A percentile compares a stretch with the other conserved stretches of the same genome.
Evolutionary conservation across 2,888 invertebrate genomes (phyloP).

Genomic region (Reticulitermes lucifugus): DNA sequence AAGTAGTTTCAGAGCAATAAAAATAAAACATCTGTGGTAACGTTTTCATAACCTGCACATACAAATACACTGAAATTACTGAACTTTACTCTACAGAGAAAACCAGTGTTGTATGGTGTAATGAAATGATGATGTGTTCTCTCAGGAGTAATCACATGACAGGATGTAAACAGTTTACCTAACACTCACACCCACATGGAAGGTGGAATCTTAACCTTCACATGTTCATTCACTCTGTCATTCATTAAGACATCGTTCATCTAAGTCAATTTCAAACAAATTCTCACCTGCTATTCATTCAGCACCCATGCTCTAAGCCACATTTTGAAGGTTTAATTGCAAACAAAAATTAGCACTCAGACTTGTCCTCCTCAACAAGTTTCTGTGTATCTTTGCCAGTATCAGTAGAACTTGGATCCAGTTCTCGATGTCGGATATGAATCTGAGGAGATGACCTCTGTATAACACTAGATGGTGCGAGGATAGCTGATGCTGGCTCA

Average conservation of each 20-base stretch:
- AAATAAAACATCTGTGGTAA: too few species aligned
- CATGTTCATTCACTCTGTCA: not conserved
- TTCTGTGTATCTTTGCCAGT: conserved; percentile 93
- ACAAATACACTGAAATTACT: too few species aligned
- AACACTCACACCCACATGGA: not conserved
- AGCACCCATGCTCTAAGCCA: conserved; percentile 11
- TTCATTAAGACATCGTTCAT: not conserved
- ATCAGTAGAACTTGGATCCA: conserved; percentile 85
- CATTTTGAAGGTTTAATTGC: conserved; percentile 20
- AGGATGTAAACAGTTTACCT: not conserved
- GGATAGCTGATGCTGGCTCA: conserved; percentile 77
- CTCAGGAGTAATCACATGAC: too few species aligned
- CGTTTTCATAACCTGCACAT: too few species aligned
- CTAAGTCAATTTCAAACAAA: too few species aligned
- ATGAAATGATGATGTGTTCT: too few species aligned
- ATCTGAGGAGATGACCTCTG: conserved; percentile 81
- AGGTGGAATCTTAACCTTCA: not conserved
- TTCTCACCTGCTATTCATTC: not conserved
- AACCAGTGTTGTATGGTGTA: too few species aligned
- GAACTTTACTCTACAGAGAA: too few species aligned
- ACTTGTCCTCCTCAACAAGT: conserved; percentile 90
- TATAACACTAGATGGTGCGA: conserved; percentile 84
- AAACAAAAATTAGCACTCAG: conserved; percentile 61
- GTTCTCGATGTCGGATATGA: conserved; percentile 79
- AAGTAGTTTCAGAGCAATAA: too few species aligned